Conservation (phyloP, 2,888 invertebrate species). For the Drosophila infuscata region DNA sequence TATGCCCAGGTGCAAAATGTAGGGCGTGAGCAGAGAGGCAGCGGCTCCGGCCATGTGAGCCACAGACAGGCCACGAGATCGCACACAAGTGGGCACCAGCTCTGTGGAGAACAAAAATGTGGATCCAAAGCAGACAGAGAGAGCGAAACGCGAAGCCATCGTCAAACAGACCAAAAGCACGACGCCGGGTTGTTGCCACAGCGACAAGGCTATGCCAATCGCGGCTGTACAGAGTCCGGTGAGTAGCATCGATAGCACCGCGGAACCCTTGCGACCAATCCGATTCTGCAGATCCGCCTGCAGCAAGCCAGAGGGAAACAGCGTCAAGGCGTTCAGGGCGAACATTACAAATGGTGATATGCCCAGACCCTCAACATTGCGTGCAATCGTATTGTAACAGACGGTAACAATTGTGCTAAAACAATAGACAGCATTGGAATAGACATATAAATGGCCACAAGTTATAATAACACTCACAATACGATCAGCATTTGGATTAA, state of each 20-base stretch:
- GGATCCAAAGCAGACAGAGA: constrained; percentile 87
- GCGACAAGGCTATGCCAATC: constrained; percentile 84
- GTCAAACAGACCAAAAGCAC: constrained; percentile 84
- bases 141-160: constrained; percentile 86
- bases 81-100: constrained; percentile 87
- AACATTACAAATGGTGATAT: constrained; percentile 86
- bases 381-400: constrained; percentile 86
- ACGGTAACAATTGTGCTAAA: constrained; percentile 86
- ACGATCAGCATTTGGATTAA: constrained; percentile 86
- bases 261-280: constrained; percentile 85
- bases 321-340: constrained; percentile 85
- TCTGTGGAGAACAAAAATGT: constrained; percentile 88
- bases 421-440: not conserved
- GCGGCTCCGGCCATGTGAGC: constrained; percentile 87
- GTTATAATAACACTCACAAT: constrained; percentile 85
- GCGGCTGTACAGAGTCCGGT: constrained; percentile 86
- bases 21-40: constrained; percentile 86
- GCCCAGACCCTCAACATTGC: constrained; percentile 86
- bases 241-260: constrained; percentile 85
- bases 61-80: constrained; percentile 87
- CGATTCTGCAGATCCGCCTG: constrained; percentile 73
- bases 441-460: not conserved
- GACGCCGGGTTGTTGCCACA: constrained; percentile 70
- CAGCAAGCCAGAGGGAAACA: constrained; percentile 85
- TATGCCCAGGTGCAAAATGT: constrained; percentile 85